These are phyloP conservation scores for Parnassius orleans DNA, from an alignment of 2,888 invertebrate genomes.

Conservation along the genomic window DNA sequence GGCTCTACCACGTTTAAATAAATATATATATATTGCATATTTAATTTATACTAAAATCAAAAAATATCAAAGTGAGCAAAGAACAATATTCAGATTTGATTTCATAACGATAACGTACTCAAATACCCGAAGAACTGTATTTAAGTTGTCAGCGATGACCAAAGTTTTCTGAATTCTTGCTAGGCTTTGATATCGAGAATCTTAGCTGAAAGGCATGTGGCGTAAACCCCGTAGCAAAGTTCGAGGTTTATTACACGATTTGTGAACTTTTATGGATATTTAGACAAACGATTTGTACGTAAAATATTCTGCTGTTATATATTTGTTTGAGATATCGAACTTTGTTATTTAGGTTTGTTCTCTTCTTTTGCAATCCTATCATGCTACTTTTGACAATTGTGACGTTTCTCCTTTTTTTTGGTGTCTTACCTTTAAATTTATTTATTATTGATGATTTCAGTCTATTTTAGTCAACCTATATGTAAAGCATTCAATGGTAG, in stretches of 20 bases:
- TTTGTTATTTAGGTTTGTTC: not conserved
- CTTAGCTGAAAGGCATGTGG: constrained; percentile 51
- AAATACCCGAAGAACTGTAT: constrained; percentile 58
- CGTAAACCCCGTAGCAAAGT: constrained; percentile 33
- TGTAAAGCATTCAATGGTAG: too few species aligned
- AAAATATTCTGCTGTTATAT: not conserved
- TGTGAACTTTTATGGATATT: constrained; percentile 37
- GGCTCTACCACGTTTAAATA: too few species aligned
- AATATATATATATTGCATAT: too few species aligned
- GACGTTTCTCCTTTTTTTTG: too few species aligned
- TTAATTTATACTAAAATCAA: constrained; percentile 9
- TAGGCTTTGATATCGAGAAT: constrained; percentile 44
- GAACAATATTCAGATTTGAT: constrained; percentile 5
- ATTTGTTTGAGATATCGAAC: not conserved
- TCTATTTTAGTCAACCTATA: too few species aligned
- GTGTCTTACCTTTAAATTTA: too few species aligned
- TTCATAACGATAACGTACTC: constrained; percentile 57
- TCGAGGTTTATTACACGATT: constrained; percentile 39
- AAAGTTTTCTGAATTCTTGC: constrained; percentile 54
- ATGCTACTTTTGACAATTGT: too few species aligned
- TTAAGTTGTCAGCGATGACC: constrained; percentile 57
- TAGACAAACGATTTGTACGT: constrained; percentile 2
- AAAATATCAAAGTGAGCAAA: too few species aligned
- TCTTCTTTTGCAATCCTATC: not conserved
- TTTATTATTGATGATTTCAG: too few species aligned